These are phyloP conservation scores for Popillia japonica DNA, from an alignment of 1,140 invertebrate species.

Conservation along the genomic window DNA sequence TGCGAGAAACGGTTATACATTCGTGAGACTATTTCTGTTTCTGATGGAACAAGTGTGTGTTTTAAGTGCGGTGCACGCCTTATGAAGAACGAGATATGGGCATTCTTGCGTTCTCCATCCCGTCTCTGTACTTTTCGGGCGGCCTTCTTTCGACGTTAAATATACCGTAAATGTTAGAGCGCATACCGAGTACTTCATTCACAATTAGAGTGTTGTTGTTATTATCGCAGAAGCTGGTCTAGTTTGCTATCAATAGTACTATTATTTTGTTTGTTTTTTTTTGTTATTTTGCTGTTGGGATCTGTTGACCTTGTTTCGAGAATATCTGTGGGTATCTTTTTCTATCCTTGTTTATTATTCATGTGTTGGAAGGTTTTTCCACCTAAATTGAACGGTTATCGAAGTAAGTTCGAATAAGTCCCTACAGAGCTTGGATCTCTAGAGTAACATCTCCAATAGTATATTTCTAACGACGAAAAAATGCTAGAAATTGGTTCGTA, in stretches of 20 bases:
- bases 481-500: no score
- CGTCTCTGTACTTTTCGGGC: neutral
- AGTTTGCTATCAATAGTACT: neutral
- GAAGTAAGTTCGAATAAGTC: no score
- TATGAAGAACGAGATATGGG: neutral
- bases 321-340: no score
- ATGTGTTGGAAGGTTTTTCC: no score
- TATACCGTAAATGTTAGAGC: neutral
- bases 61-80: neutral
- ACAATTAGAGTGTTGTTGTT: neutral
- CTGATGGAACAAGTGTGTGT: slow-evolving; percentile 5
- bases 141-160: neutral
- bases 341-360: no score
- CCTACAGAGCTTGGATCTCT: no score
- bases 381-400: no score
- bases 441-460: no score
- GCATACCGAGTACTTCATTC: neutral
- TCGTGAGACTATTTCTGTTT: slow-evolving; percentile 8
- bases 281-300: no score
- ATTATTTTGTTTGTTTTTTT: neutral
- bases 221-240: neutral
- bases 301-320: no score
- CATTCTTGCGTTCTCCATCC: neutral
- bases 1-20: neutral
- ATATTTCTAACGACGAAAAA: no score